These are phyloP conservation scores for Nymphalis urticae DNA, from an alignment of 2,888 invertebrate species.

Conservation along the genomic window DNA sequence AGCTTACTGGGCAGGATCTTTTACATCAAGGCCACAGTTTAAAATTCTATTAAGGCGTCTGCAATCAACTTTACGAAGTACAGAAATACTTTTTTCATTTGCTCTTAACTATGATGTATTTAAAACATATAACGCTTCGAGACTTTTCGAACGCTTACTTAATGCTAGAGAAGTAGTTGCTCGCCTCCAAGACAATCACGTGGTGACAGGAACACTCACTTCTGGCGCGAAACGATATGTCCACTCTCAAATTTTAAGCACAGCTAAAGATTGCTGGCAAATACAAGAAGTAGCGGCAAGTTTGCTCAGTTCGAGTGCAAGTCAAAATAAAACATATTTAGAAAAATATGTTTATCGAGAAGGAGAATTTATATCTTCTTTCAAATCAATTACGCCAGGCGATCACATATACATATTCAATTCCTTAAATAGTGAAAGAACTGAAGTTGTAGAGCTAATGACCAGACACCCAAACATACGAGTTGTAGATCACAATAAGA, in stretches of 20 bases:
- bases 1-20: constrained; percentile 98
- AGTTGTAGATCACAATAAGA: constrained; percentile 85
- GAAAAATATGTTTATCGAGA: constrained; percentile 68
- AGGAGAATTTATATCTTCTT: constrained; percentile 65
- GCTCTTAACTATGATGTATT: constrained; percentile 84
- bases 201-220: constrained; percentile 96
- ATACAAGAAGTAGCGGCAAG: constrained; percentile 67
- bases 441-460: constrained; percentile 88
- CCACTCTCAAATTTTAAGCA: constrained; percentile 82
- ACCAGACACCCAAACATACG: constrained; percentile 86
- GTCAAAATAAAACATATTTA: constrained; percentile 83
- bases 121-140: constrained; percentile 77
- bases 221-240: constrained; percentile 92
- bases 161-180: constrained; percentile 89
- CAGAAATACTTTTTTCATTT: constrained; percentile 92
- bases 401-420: constrained; percentile 90
- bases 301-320: constrained; percentile 86
- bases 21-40: constrained; percentile 91
- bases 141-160: constrained; percentile 77
- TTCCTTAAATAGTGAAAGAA: constrained; percentile 88
- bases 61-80: constrained; percentile 88
- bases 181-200: constrained; percentile 97
- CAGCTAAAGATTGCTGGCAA: constrained; percentile 67
- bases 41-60: constrained; percentile 91
- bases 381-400: constrained; percentile 77